phyloP scores from a whole-genome alignment of 2,113 vertebrate genomes.

The Dicrurus megarhynchus region DNA sequence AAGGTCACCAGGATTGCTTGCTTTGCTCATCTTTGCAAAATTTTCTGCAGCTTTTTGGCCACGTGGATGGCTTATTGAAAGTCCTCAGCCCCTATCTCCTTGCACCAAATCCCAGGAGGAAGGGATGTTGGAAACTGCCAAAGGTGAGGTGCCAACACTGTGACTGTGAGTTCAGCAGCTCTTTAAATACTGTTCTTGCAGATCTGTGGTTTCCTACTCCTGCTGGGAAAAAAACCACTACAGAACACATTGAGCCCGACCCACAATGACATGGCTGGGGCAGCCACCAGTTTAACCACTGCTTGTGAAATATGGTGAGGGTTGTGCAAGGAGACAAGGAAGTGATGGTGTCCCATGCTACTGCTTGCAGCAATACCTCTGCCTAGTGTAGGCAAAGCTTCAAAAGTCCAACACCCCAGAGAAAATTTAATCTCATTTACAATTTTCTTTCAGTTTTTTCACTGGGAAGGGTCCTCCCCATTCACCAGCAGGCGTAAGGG shows the following conservation, averaged over 20 bases:
- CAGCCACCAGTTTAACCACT: background rate
- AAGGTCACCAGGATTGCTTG: background rate
- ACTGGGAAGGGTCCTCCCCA: background rate
- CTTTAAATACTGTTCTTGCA: background rate
- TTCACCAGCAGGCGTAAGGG: conserved; percentile 90
- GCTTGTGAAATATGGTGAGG: background rate
- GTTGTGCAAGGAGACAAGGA: background rate
- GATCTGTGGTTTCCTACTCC: background rate
- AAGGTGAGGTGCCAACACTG: background rate
- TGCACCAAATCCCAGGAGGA: background rate
- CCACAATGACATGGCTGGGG: background rate
- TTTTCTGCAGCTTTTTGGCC: background rate
- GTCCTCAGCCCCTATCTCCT: background rate
- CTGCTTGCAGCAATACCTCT: background rate
- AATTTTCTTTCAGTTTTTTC: conserved; percentile 1
- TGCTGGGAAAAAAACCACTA: background rate
- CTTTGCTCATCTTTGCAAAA: background rate
- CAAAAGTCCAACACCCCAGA: background rate
- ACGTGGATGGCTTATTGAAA: background rate
- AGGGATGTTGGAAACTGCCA: background rate
- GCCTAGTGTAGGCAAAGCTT: background rate
- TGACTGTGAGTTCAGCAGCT: background rate
- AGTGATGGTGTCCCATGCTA: background rate
- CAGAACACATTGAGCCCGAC: background rate
- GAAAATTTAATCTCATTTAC: conserved; percentile 23